phyloP scores from a whole-genome alignment of 2,113 vertebrate genomes.

The Chlorodrepanis virens region DNA sequence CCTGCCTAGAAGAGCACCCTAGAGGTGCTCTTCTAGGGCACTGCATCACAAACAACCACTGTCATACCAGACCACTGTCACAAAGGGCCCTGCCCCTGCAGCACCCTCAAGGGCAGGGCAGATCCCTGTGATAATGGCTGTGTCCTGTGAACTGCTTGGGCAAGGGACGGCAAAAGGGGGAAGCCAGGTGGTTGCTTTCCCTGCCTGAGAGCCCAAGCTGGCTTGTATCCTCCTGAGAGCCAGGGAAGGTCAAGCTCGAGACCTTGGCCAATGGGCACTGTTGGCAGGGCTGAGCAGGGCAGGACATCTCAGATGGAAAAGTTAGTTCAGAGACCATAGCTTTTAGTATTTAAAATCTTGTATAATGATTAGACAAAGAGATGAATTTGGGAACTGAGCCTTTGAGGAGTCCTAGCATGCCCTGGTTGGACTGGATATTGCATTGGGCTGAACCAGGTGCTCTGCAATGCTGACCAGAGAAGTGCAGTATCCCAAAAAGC shows the following conservation, averaged over 20 bases:
- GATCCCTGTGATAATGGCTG: not conserved
- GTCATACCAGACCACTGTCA: not conserved
- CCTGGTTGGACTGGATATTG: not conserved
- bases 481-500: not conserved
- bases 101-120: no score
- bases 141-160: not conserved
- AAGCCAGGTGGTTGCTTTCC: rapidly evolving
- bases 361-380: not conserved
- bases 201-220: not conserved
- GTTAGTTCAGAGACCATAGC: not conserved
- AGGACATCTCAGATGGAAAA: not conserved
- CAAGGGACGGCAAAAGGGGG: not conserved
- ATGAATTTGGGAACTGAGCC: not conserved
- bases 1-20: no score
- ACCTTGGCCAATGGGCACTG: not conserved
- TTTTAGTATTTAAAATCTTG: not conserved
- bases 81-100: not conserved
- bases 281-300: not conserved
- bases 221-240: not conserved
- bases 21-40: not conserved
- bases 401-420: not conserved
- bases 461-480: not conserved
- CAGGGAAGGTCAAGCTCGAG: not conserved
- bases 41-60: not conserved
- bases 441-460: not conserved